phyloP scores from a whole-genome alignment of 2,113 vertebrate species.

The Lepisosteus osseus region DNA sequence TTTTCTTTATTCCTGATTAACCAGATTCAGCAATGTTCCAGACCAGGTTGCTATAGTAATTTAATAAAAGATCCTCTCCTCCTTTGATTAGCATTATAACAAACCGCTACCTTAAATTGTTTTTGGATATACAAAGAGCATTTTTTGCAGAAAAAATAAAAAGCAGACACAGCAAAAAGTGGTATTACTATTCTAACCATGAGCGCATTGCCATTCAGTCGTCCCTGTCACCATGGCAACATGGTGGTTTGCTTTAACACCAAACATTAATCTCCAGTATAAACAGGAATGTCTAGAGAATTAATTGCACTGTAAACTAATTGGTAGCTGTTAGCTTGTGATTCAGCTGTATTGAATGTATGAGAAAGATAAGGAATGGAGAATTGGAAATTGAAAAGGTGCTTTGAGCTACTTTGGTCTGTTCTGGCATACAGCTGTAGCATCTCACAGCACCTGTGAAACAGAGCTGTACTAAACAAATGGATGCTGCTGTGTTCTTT shows the following conservation, averaged over 20 bases:
- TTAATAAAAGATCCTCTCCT: neutral
- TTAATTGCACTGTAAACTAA: conserved; percentile 46
- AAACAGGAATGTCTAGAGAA: conserved; percentile 48
- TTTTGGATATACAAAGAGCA: conserved; percentile 44
- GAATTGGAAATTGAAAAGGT: neutral
- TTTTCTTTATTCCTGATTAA: neutral
- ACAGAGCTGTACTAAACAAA: too few relatives aligned
- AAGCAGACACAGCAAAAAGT: conserved; percentile 57
- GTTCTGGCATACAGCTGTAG: neutral
- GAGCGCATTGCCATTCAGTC: conserved; percentile 14
- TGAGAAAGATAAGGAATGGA: conserved; percentile 29
- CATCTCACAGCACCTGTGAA: too few relatives aligned
- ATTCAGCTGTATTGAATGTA: conserved; percentile 52
- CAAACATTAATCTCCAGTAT: conserved; percentile 27
- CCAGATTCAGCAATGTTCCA: neutral
- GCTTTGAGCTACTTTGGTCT: neutral
- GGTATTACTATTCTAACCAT: conserved; percentile 41
- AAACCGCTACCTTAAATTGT: conserved; percentile 29
- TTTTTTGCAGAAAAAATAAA: conserved; percentile 40
- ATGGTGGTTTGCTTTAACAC: conserved; percentile 13
- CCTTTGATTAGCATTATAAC: neutral
- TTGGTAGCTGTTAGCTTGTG: conserved; percentile 32
- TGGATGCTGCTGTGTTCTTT: too few relatives aligned
- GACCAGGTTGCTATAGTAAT: neutral
- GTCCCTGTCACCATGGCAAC: conserved; percentile 42